Evolutionary conservation across 1,140 invertebrate genomes (phyloP), one percentile per base, ranked within the genome.

Genomic region (Octopus sinensis): DNA sequence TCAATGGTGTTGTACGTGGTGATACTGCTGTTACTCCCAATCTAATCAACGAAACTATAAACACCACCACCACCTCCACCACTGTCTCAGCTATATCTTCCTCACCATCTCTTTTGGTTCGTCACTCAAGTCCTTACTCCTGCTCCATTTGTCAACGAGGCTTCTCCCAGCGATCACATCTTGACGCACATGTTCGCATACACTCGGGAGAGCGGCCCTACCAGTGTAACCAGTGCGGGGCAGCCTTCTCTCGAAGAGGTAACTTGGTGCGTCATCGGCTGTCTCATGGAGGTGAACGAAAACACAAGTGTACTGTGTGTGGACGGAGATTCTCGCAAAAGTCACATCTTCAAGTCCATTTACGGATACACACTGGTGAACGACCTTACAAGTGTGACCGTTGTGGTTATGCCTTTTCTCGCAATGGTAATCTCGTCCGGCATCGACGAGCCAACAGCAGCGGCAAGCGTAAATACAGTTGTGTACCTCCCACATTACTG

Each of bases 301-400:
- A 77, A 13, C 79, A 79, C 53, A 53, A 77, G 51, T 96, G 96
- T 0, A 91, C 96, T n/a, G 96, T 96, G 0, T 96, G 95, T 73
- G 68, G 62, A 4, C 82, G 82, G 43, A 79, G 12, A 4, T 83
- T 83, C 17, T 78, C 79, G 3, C 73, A 62, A 5, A 82, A 80
- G 53, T 53, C 56, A 87, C 97, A 96, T 4, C 92, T 98, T 53
- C 96, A 98, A 91, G 98, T 96, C 0, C 97, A 99, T 89, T 92
- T 98, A 62, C 92, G 76, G 23, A 82, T 76, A 30, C 83, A 83
- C 52, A 84, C 83, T 6, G 82, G 79, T 10, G 75, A 83, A 6
- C 82, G 80, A 54, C 79, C 79, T 23, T 81, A 80, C 76, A 80
- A 80, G 53, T 85, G 84, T 81, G 73, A 82, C 53, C 90, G 94